Base-by-base conservation (phyloP, 2,113 vertebrate species). In the Microtus pennsylvanicus region DNA sequence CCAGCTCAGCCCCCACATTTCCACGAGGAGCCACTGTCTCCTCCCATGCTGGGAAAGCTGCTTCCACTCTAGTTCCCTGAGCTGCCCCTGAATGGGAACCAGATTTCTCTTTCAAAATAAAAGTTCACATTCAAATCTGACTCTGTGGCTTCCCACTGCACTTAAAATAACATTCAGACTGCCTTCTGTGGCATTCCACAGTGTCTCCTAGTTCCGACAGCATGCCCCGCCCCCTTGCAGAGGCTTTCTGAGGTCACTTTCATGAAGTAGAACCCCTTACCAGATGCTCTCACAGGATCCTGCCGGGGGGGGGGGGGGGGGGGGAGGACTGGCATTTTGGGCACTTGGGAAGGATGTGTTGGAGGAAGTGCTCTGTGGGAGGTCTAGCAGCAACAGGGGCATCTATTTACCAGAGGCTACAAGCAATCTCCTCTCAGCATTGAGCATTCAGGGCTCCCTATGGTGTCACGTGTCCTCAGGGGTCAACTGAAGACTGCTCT, bases 221-320 rank as follows among this genome's bases (percentile, higher is more conserved):
- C n/a, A 21, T 28, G 81, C 24, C n/a, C 58, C 1, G 6, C 38
- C 81, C 42, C 65, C 38, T 85, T 38, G 17, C 38, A 45, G 81
- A 38, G 81, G 81, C 58, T 65, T 85, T 45, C 58, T 85, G 81
- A 85, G 81, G 58, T 85, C 58, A 65, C 81, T 38, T 65, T 45
- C 2, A 3, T 85, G 38, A 30, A 63, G 24, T 11, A 45, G 58
- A 85, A 30, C 38, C 22, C 58, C n/a, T 85, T 65, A 11, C 38
- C 42, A 45, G 26, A 65, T 45, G 10, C 17, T 50, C 28, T 87
- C 42, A 87, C 63, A 87, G 2, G 4, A 11, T 16, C 0, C 12
- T 50, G 33, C 65, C 7, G n/a, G n/a, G n/a, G n/a, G n/a, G n/a
- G 7, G 35, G 12, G 21, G 1, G 2, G 14, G 8, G 12, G 9